These are phyloP conservation scores for Eustalomyia histrio DNA, from an alignment of 2,888 invertebrate genomes.

Conservation along the genomic window DNA sequence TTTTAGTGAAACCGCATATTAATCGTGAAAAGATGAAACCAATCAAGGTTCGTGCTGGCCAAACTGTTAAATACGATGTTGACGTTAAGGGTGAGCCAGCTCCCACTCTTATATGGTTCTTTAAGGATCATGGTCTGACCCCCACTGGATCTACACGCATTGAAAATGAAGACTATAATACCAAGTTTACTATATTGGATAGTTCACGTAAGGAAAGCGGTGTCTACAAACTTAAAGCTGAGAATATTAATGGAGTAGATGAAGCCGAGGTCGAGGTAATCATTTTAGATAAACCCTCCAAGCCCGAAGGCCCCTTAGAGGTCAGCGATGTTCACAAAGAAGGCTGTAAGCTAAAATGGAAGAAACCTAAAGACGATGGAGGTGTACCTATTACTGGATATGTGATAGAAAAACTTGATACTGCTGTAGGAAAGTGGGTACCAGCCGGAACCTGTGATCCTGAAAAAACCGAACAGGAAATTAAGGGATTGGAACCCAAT, in stretches of 20 bases:
- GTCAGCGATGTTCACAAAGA: conserved; percentile 95
- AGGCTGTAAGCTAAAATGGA: conserved; percentile 96
- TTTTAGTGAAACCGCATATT: conserved; percentile 93
- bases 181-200: conserved; percentile 89
- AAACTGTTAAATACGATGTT: conserved; percentile 93
- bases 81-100: conserved; percentile 98
- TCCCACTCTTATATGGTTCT: conserved; percentile 91
- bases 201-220: conserved; percentile 93
- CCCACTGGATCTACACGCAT: conserved; percentile 86
- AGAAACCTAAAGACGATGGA: conserved; percentile 97
- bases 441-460: conserved; percentile 92
- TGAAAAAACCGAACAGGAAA: conserved; percentile 89
- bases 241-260: conserved; percentile 95
- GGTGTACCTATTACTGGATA: conserved; percentile 94
- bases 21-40: conserved; percentile 95
- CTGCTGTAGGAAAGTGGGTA: conserved; percentile 91
- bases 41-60: conserved; percentile 93
- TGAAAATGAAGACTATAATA: conserved; percentile 95
- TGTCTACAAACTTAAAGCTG: conserved; percentile 93
- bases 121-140: conserved; percentile 82
- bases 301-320: conserved; percentile 91
- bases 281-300: conserved; percentile 84
- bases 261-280: conserved; percentile 96
- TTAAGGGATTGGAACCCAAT: conserved; percentile 93
- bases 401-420: conserved; percentile 96